Percentiles rank a stretch among this genome's conserved stretches.
phyloP scores from a whole-genome alignment of 2,888 invertebrate genomes.

The Tetheella fluctuosa region DNA sequence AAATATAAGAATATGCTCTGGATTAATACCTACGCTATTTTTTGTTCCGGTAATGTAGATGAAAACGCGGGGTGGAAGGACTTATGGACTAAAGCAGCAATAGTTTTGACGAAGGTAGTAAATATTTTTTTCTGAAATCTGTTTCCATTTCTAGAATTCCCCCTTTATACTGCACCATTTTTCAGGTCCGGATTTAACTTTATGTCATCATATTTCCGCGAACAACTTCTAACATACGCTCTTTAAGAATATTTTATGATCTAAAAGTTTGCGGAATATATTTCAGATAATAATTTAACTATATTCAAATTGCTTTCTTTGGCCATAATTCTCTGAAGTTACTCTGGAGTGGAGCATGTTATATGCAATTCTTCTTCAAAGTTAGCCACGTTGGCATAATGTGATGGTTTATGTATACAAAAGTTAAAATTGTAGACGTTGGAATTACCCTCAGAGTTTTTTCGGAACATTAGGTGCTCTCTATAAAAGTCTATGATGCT shows the following conservation, averaged over 20 bases:
- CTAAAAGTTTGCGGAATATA: constrained; percentile 28
- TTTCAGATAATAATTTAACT: constrained; percentile 40
- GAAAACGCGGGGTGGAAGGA: too few relatives aligned
- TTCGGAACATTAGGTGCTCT: constrained; percentile 1
- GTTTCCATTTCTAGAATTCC: neutral
- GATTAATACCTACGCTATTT: too few relatives aligned
- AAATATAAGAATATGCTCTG: too few relatives aligned
- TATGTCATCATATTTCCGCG: constrained; percentile 9
- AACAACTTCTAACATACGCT: constrained; percentile 11
- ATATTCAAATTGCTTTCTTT: constrained; percentile 56
- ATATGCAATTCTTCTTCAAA: constrained; percentile 42
- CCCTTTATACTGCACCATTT: neutral
- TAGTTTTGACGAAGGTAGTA: too few relatives aligned
- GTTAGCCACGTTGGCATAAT: constrained; percentile 41
- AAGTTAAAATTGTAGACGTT: constrained; percentile 15
- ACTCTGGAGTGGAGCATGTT: constrained; percentile 27
- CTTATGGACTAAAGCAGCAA: too few relatives aligned
- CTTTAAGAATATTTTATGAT: constrained; percentile 11
- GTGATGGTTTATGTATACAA: constrained; percentile 22
- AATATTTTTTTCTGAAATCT: neutral
- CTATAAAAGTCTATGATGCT: neutral
- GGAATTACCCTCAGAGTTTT: constrained; percentile 2
- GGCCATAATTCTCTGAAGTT: constrained; percentile 53
- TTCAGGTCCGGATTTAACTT: constrained; percentile 12
- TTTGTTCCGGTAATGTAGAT: too few relatives aligned